Evolutionary conservation across 1,140 invertebrate genomes (phyloP), one percentile per base, ranked within the genome.

Genomic region (Galleria mellonella): DNA sequence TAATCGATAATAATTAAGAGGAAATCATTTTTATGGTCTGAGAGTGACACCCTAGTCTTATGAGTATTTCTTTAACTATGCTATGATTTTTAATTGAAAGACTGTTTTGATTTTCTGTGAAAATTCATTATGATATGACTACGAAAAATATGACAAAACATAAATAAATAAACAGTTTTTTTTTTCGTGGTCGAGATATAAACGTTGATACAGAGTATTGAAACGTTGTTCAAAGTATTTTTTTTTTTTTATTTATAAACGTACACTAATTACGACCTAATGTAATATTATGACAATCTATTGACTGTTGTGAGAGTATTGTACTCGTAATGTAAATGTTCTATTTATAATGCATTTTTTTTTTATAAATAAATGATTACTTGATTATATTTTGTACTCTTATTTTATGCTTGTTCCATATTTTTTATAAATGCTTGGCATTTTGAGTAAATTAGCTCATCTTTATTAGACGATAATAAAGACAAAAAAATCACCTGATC

Each of bases 281-380:
- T 58, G 43, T 72, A 62, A 64, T 58, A 41, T 51, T 54, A 35
- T 49, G 54, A 57, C 47, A 44, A 47, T 51, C 46, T 62, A 59
- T 55, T 48, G 64, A 66, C 59, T 75, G 65, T 77, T 82, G 55
- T 68, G 70, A 65, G 61, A 72, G 60, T 62, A 59, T 70, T 71
- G 52, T 75, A 64, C 47, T 67, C 43, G 48, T 62, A 67, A 68
- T 62, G 64, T 72, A 58, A 64, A 76, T 68, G 66, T 81, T 72
- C 54, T 72, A 77, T 83, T 81, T 81, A 81, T 75, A 82, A 68
- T 67, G 64, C 70, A 79, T 83, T 81, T 82, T 79, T n/a, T 71
- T 56, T 68, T 62, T 66, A 71, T 52, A 58, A 83, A 77, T 76
- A 81, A 81, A 78, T 44, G 41, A 61, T 69, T 70, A 60, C 31